A percentile compares a stretch with the other conserved stretches of the same genome.
phyloP scores from a whole-genome alignment of 2,888 invertebrate species.

The Caradrina kadenii region DNA sequence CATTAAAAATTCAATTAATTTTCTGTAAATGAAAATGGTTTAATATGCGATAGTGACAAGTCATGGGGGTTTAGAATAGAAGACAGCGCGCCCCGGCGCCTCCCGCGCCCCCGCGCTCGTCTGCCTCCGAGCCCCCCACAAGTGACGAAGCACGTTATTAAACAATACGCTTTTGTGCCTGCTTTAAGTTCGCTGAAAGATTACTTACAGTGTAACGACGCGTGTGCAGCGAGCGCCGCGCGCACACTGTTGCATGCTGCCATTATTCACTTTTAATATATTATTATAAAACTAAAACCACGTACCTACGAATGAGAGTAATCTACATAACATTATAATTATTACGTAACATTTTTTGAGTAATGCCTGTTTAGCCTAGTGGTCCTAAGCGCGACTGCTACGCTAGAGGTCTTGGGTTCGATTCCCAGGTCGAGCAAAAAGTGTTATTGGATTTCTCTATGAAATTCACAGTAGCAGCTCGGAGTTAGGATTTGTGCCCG shows the following conservation, averaged over 20 bases:
- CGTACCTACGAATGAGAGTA: no score
- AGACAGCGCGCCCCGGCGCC: not conserved
- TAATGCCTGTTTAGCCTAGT: no score
- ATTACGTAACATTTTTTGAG: no score
- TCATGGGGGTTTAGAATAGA: slow-evolving; percentile 59
- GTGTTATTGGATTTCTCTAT: no score
- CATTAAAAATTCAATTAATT: slow-evolving; percentile 74
- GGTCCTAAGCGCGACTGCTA: no score
- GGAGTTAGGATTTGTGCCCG: no score
- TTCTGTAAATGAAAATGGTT: slow-evolving; percentile 67
- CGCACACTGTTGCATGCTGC: not conserved
- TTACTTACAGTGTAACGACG: slow-evolving; percentile 62
- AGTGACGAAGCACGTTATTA: slow-evolving; percentile 69
- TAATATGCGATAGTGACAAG: slow-evolving; percentile 71
- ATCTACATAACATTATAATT: no score
- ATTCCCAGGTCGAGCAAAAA: no score
- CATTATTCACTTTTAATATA: not conserved
- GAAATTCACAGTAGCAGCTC: no score
- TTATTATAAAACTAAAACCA: no score
- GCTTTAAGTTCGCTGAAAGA: slow-evolving; percentile 70
- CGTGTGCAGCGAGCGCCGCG: not conserved
- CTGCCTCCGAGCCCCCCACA: slow-evolving; percentile 4
- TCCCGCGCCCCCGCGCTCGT: not conserved
- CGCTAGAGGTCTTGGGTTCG: no score
- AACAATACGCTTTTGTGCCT: slow-evolving; percentile 73